Base-by-base conservation (phyloP, 1,140 invertebrate genomes). In the Heliconius hewitsoni region DNA sequence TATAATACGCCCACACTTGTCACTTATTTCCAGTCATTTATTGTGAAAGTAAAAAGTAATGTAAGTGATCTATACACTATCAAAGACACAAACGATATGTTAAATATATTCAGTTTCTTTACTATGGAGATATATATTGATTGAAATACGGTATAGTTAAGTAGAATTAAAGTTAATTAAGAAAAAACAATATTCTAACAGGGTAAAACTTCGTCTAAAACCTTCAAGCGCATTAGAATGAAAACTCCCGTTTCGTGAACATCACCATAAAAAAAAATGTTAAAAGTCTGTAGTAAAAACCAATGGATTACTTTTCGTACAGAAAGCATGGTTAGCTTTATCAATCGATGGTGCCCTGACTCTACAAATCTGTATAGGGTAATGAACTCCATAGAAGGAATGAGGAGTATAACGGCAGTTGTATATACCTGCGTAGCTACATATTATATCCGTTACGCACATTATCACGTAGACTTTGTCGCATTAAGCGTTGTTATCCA, bases 381-480 rank as follows among this genome's bases (percentile, higher is more conserved):
- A 77, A 71, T 52, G 66, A 78, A 66, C 77, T 66, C 50, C 27
- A 60, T 23, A 70, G 42, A 46, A 27, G 55, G 72, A 74, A 74
- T n/a, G 55, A 66, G 73, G 73, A 71, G 77, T 50, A 82, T 82
- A 82, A 82, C 77, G 55, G 55, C 55, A 57, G 55, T 66, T 27
- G n/a, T 66, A 13, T 66, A 66, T 27, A 66, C 11, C 60, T 66
- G 23, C 60, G 23, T 66, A 27, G 42, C 42, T 60, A 66, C 23
- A 27, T 16, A 27, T 74, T 27, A 71, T 73, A 70, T 66, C 78
- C 81, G 81, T 79, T 82, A 82, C 37, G 74, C 73, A n/a, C 73
- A 73, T 79, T 82, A 82, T 77, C 74, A 79, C 81, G 78, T 74
- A 76, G 60, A 76, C 34, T 76, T 72, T 70, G 71, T 77, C 75